Conservation (phyloP, 2,797 vertebrate genomes). For the Pachyuromys duprasi region DNA sequence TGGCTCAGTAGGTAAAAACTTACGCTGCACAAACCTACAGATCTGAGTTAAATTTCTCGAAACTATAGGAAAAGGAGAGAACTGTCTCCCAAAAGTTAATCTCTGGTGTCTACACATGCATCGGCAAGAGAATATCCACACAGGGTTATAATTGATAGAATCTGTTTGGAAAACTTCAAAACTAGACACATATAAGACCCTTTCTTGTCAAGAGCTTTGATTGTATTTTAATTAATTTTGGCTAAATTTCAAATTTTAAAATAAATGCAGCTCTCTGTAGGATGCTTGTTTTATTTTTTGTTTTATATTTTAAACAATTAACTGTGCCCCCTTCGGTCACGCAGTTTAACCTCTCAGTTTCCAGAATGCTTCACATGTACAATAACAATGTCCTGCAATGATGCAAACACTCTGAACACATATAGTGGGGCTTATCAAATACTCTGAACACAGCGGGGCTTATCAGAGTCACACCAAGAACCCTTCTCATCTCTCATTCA, state of each 20-base stretch:
- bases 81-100: background rate
- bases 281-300: background rate
- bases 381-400: background rate
- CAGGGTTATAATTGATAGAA: background rate
- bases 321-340: background rate
- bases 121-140: background rate
- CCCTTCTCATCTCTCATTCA: background rate
- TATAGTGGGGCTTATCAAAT: background rate
- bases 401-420: background rate
- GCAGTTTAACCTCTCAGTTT: background rate
- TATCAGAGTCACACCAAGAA: background rate
- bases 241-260: slow-evolving; percentile 46
- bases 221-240: slow-evolving; percentile 43
- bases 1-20: background rate
- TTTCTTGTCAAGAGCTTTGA: background rate
- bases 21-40: background rate
- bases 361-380: background rate
- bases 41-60: background rate
- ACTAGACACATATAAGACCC: background rate
- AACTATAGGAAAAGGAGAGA: background rate
- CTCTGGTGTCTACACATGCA: background rate
- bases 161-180: background rate
- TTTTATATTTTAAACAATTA: background rate
- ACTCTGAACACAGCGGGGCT: background rate
- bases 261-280: background rate